Percentiles rank a stretch among this genome's conserved stretches.
phyloP scores from a whole-genome alignment of 1,140 invertebrate species.

The Drosophila pallidifrons region DNA sequence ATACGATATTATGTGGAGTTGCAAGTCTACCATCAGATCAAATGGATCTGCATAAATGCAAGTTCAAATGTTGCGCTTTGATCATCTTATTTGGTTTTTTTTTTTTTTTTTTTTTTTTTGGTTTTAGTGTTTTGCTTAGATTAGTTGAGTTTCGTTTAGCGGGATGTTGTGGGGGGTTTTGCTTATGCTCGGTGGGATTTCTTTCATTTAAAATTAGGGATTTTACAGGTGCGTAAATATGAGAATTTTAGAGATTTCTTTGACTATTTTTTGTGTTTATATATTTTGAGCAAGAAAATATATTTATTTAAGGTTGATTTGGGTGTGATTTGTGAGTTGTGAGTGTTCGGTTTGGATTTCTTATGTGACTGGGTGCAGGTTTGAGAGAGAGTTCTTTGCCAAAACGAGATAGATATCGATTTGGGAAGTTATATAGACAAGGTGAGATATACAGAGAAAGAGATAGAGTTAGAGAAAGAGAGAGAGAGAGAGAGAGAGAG shows the following conservation, averaged over 20 bases:
- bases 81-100: conserved; percentile 40
- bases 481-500: conserved; percentile 31
- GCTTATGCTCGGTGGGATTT: conserved; percentile 16
- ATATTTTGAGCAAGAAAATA: conserved; percentile 46
- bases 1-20: conserved; percentile 85
- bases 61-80: conserved; percentile 78
- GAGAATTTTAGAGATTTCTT: conserved; percentile 50
- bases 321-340: conserved; percentile 28
- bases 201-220: conserved; percentile 53
- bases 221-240: conserved; percentile 70
- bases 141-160: conserved; percentile 59
- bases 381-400: conserved; percentile 70
- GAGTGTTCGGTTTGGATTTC: conserved; percentile 29
- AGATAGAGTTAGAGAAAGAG: conserved; percentile 15
- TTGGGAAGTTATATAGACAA: conserved; percentile 8
- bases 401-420: conserved; percentile 46
- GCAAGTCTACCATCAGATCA: conserved; percentile 85
- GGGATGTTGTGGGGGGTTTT: conserved; percentile 7
- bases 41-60: conserved; percentile 81
- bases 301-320: conserved; percentile 49
- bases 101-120: conserved; percentile 46
- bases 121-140: conserved; percentile 51
- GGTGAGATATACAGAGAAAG: conserved; percentile 17
- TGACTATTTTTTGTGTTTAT: conserved; percentile 35
- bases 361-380: conserved; percentile 64